Evolutionary conservation across 2,113 vertebrate genomes (phyloP).

Genomic region (Numida meleagris): DNA sequence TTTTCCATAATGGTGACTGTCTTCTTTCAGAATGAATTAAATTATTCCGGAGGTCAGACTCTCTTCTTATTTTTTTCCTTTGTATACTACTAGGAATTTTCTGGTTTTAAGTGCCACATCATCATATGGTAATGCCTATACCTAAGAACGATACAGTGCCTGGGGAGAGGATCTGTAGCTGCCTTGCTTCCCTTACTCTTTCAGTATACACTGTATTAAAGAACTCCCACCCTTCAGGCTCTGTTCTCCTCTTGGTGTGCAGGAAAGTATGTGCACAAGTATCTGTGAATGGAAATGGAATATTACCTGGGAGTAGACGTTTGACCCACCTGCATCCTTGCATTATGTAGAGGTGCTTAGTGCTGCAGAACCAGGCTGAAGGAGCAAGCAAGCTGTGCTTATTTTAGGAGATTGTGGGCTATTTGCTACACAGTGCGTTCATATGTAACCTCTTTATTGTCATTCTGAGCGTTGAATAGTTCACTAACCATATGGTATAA

Average conservation of each 20-base stretch:
- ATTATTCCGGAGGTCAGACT: background rate
- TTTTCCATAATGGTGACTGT: background rate
- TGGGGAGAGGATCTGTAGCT: background rate
- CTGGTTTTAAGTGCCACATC: background rate
- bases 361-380: background rate
- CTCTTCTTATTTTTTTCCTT: background rate
- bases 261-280: background rate
- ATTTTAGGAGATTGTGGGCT: constrained; percentile 15
- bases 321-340: background rate
- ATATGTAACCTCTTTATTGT: constrained; percentile 35
- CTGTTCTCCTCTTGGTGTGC: background rate
- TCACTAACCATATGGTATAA: constrained; percentile 53
- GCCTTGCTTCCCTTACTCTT: background rate
- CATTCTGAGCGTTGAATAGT: constrained; percentile 29
- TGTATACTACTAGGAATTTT: background rate
- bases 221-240: background rate
- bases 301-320: background rate
- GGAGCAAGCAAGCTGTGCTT: background rate
- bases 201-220: background rate
- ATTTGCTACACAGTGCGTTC: background rate
- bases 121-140: background rate
- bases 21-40: background rate
- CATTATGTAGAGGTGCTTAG: background rate
- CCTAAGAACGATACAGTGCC: background rate
- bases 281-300: background rate